These are phyloP conservation scores for Arothron firmamentum DNA, from an alignment of 2,113 vertebrate genomes.

Conservation along the genomic window DNA sequence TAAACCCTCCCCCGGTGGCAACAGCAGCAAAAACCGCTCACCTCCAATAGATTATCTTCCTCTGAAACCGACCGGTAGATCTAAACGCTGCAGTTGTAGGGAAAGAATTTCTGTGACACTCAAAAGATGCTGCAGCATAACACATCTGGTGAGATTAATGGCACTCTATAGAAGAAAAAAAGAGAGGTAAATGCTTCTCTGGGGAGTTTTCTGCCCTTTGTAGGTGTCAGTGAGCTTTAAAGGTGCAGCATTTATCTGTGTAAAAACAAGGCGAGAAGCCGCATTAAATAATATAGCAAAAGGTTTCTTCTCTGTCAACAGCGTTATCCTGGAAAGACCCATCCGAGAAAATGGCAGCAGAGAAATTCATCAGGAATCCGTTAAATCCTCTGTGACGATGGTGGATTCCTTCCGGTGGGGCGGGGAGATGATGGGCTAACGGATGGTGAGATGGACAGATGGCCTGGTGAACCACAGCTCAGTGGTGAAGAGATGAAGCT, in stretches of 20 bases:
- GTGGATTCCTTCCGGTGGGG: neutral
- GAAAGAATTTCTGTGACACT: conserved; percentile 16
- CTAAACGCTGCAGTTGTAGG: conserved; percentile 4
- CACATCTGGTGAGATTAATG: conserved; percentile 23
- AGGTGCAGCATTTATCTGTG: neutral
- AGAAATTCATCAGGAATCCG: neutral
- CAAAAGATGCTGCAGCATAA: neutral
- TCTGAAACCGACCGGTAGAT: conserved; percentile 16
- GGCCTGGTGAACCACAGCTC: neutral
- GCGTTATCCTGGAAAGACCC: neutral
- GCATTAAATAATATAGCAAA: neutral
- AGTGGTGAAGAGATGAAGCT: neutral
- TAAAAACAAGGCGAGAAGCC: neutral
- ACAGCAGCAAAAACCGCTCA: conserved; percentile 16
- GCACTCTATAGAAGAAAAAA: conserved; percentile 3
- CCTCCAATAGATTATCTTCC: conserved; percentile 28
- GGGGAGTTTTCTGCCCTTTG: conserved; percentile 7
- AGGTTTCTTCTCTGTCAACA: neutral
- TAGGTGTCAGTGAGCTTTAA: conserved; percentile 7
- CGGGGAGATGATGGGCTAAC: neutral
- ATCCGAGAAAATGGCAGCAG: neutral
- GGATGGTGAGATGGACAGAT: neutral
- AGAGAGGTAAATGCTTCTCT: conserved; percentile 12
- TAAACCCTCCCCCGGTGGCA: neutral
- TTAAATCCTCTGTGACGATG: neutral